Evolutionary conservation across 2,888 invertebrate species (phyloP).

Genomic region (Myopa testacea): DNA sequence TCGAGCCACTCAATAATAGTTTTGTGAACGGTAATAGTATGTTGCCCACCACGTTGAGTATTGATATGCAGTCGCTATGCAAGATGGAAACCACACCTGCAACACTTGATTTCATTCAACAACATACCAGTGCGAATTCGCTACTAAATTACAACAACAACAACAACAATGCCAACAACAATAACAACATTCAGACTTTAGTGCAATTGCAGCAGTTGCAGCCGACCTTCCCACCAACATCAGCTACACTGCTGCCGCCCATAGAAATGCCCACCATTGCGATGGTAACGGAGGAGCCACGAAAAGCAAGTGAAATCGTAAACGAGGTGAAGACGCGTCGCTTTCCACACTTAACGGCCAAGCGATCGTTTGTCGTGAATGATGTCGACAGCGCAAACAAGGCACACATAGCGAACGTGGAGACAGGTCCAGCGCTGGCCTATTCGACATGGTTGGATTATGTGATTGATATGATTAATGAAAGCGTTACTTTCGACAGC

Average conservation of each 20-base stretch:
- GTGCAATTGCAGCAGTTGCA: conserved; percentile 20
- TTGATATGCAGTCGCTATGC: neutral
- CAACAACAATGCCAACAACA: neutral
- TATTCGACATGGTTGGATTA: conserved; percentile 81
- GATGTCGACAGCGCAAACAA: neutral
- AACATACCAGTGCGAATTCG: neutral
- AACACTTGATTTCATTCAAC: neutral
- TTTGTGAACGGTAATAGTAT: neutral
- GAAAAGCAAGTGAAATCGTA: conserved; percentile 54
- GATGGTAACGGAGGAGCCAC: conserved; percentile 54
- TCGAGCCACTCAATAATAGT: neutral
- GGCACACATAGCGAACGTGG: conserved; percentile 16
- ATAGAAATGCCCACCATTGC: conserved; percentile 57
- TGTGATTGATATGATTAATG: conserved; percentile 82
- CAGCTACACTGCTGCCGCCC: conserved; percentile 48
- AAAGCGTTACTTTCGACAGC: conserved; percentile 77
- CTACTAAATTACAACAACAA: neutral
- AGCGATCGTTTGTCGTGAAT: conserved; percentile 54
- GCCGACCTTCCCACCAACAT: conserved; percentile 16
- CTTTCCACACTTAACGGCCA: conserved; percentile 55
- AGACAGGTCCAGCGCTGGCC: conserved; percentile 56
- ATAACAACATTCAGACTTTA: neutral
- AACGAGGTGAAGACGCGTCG: conserved; percentile 53
- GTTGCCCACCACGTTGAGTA: conserved; percentile 1
- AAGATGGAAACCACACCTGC: neutral